Conservation (phyloP, 2,888 invertebrate species). For the Chouioia cunea region DNA sequence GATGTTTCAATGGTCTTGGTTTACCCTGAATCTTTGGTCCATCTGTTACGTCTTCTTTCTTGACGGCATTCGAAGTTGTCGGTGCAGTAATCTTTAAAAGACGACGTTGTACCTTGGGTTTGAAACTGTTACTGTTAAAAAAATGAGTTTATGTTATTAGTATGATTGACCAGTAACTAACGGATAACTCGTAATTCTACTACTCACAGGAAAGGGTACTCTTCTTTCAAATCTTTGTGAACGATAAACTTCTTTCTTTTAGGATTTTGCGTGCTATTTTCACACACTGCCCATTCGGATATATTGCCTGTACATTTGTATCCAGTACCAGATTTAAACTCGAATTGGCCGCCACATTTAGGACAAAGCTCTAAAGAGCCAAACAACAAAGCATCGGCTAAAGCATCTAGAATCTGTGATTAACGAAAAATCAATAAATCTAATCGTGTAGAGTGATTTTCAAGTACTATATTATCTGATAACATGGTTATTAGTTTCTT, state of each 20-base stretch:
- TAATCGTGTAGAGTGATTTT: no score
- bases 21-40: constrained; percentile 75
- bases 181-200: no score
- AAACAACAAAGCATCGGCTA: constrained; percentile 90
- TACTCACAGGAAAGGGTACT: constrained; percentile 72
- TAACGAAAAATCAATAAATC: constrained; percentile 13
- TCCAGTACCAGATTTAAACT: constrained; percentile 77
- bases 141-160: no score
- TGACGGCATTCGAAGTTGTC: constrained; percentile 67
- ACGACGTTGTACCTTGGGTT: constrained; percentile 73
- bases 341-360: constrained; percentile 84
- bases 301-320: constrained; percentile 89
- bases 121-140: no score
- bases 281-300: constrained; percentile 93
- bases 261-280: constrained; percentile 79
- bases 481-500: no score
- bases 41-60: constrained; percentile 71
- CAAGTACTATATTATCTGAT: not conserved
- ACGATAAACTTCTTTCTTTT: constrained; percentile 78
- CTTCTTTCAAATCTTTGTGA: constrained; percentile 74
- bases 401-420: constrained; percentile 77
- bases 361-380: constrained; percentile 84
- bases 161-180: no score
- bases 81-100: constrained; percentile 72
- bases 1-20: constrained; percentile 79